Evolutionary conservation across 2,113 vertebrate genomes (phyloP).

Genomic region (Centrocercus urophasianus): DNA sequence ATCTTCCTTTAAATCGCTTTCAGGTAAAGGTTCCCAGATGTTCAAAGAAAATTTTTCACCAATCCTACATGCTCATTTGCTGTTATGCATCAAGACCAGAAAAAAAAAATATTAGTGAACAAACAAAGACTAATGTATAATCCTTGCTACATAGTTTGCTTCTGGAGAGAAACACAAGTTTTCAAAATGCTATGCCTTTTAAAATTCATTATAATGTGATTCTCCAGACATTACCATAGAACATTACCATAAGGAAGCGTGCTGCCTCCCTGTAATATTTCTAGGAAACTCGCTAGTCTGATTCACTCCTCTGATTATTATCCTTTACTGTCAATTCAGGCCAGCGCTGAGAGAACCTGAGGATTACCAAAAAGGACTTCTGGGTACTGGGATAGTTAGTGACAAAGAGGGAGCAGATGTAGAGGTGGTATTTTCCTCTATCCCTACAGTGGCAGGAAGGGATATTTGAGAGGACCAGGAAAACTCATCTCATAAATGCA

Average conservation of each 20-base stretch:
- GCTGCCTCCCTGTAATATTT: too few relatives aligned
- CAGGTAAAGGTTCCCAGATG: background rate
- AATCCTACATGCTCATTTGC: background rate
- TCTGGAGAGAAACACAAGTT: background rate
- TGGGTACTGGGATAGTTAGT: too few relatives aligned
- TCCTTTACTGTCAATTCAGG: too few relatives aligned
- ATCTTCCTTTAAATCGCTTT: background rate
- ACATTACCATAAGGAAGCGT: background rate
- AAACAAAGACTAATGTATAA: background rate
- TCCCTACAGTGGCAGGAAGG: too few relatives aligned
- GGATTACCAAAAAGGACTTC: too few relatives aligned
- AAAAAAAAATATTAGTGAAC: background rate
- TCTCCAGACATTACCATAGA: background rate
- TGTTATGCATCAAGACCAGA: background rate
- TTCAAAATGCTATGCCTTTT: background rate
- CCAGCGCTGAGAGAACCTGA: too few relatives aligned
- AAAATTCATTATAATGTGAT: background rate
- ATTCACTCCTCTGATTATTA: too few relatives aligned
- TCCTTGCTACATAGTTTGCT: background rate
- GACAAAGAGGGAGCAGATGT: too few relatives aligned
- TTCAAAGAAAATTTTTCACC: background rate
- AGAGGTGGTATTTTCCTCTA: too few relatives aligned
- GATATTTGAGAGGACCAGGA: too few relatives aligned
- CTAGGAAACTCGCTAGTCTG: too few relatives aligned
- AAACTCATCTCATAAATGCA: too few relatives aligned